Base-by-base conservation (phyloP, 2,113 vertebrate genomes). In the Bubo scandiacus region DNA sequence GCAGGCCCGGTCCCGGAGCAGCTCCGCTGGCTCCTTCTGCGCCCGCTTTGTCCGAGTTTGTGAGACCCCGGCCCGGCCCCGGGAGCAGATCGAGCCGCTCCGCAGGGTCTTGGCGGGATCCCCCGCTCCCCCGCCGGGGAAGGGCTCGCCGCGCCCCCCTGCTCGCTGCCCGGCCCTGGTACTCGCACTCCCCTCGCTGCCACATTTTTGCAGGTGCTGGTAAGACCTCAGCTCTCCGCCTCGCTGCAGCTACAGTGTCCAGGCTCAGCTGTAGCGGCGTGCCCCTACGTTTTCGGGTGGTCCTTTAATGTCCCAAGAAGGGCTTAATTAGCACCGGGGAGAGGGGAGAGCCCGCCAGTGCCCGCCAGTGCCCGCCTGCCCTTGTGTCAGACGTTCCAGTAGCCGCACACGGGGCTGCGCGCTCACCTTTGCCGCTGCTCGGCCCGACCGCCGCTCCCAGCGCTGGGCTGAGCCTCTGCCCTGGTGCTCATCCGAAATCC, bases 341-440 rank as follows among this genome's bases (percentile, higher is more conserved):
- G 57, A 80, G 70, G 45, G 57, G 66, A 79, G 42, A 81, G 22
- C 54, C 63, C 26, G 40, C 2, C 43, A 21, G 38, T 9, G 34
- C 49, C 65, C 68, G 40, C 2, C 43, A 21, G 38, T 8, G 34
- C 49, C 65, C 68, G 68, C 12, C 72, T 45, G 86, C 34, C 63
- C 45, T 29, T 16, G 18, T 34, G 82, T 59, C 86, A 81, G 26
- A 47, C 26, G 30, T n/a, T 26, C 30, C 7, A 59, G 34, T 7
- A 45, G 52, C 67, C 65, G 70, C 42, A 45, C 32, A 23, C 57
- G 45, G 43, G 40, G 34, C 67, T 89, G 51, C 14, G 43, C 21
- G 21, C 90, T 96, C 94, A 96, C 92, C 91, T 96, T 86, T 82
- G 80, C 57, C n/a, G 74, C 40, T 34, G 55, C 25, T 75, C 40